Conservation (phyloP, 2,888 invertebrate genomes). For the Trichacis sp. region DNA sequence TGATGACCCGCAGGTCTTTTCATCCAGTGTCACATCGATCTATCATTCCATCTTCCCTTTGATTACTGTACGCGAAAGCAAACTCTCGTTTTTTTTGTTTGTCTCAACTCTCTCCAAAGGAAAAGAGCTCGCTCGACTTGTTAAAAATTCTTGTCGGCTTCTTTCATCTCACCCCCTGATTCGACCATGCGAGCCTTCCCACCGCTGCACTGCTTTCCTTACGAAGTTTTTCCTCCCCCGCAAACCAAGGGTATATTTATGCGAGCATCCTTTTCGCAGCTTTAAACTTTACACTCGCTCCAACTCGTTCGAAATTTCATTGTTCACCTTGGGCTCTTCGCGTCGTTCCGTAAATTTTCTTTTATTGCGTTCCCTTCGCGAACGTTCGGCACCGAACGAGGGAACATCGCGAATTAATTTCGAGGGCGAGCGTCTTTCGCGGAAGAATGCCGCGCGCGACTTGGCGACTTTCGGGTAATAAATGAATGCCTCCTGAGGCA, state of each 20-base stretch:
- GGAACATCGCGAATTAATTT: neutral
- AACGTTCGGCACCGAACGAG: too few relatives aligned
- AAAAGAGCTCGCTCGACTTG: neutral
- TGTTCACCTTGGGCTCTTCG: neutral
- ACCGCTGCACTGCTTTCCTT: constrained; percentile 3
- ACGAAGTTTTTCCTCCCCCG: neutral
- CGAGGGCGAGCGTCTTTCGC: neutral
- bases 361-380: neutral
- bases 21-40: neutral
- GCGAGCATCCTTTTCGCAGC: constrained; percentile 2
- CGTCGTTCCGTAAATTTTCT: neutral
- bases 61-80: neutral
- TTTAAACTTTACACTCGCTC: neutral
- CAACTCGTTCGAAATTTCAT: neutral
- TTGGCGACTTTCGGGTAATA: constrained; percentile 4
- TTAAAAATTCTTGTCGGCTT: constrained; percentile 1
- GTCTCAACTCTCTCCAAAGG: neutral
- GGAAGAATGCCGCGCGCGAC: neutral
- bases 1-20: neutral
- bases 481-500: neutral
- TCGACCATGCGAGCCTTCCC: constrained; percentile 2
- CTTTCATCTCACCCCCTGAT: neutral
- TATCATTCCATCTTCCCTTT: constrained; percentile 1
- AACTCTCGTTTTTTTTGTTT: neutral
- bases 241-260: neutral